Evolutionary conservation across 2,888 invertebrate species (phyloP).

Genomic region (Chrysolina americana): DNA sequence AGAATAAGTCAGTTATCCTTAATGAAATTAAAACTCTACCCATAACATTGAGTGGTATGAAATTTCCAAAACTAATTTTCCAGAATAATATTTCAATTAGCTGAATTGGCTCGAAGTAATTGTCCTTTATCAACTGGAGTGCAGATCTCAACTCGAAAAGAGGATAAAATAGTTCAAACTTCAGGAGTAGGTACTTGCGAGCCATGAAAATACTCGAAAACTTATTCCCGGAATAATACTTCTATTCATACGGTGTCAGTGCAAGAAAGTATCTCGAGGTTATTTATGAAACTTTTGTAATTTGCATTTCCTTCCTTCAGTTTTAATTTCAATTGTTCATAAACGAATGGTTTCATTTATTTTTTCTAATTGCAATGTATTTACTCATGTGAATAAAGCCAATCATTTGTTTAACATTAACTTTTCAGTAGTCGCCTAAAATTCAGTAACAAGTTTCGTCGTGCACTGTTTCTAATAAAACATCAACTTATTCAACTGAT

Average conservation of each 20-base stretch:
- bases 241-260: conserved; percentile 5
- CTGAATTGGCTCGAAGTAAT: not conserved
- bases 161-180: conserved; percentile 3
- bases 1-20: not conserved
- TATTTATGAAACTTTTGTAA: not conserved
- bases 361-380: too few species aligned
- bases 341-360: too few species aligned
- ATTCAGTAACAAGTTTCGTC: too few species aligned
- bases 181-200: not conserved
- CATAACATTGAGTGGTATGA: not conserved
- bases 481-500: too few species aligned
- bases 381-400: too few species aligned
- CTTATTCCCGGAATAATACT: not conserved
- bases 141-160: not conserved
- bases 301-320: not conserved
- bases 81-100: conserved; percentile 12
- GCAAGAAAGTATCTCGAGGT: not conserved
- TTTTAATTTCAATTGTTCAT: not conserved
- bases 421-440: too few species aligned
- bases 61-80: not conserved
- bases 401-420: too few species aligned
- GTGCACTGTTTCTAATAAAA: too few species aligned
- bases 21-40: conserved; percentile 1
- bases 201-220: conserved; percentile 7
- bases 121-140: not conserved